Evolutionary conservation across 2,888 invertebrate species (phyloP), one percentile per base, ranked within the genome.

Genomic region (Leuctra nigra): DNA sequence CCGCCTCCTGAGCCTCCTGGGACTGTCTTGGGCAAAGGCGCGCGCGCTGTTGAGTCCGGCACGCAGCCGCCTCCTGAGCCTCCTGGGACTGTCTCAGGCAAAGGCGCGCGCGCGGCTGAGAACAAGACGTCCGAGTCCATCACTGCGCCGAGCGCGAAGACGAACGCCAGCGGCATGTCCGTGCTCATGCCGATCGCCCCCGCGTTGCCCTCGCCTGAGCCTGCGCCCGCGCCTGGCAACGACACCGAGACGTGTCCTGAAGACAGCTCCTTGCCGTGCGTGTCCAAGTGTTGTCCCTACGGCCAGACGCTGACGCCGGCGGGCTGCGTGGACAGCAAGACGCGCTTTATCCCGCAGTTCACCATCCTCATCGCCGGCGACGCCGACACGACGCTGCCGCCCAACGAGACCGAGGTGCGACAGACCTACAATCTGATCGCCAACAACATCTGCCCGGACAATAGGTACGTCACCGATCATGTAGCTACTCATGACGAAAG

Each of bases 401-500:
- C n/a, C 11, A 72, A 77, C 57, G 72, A 74, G 66, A 46, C 61
- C 4, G 62, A 73, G 53, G 72, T 75, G 54, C 72, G 68, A 62
- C 74, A 75, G 50, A 68, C 73, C 23, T 80, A 78, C 63, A 75
- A 79, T 60, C 77, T 79, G 1, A 72, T 81, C 46, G 73, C 79
- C 46, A 80, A 80, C 20, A 76, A 76, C 64, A 80, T 79, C 46
- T 82, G 81, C 67, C 66, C 64, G 61, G 73, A 75, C 65, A 76
- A 75, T 67, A 80, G 75, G 81, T 80, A 66, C 54, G 65, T 61
- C n/a, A n/a, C n/a, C n/a, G n/a, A n/a, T n/a, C n/a, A n/a, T n/a
- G n/a, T n/a, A n/a, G n/a, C n/a, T n/a, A n/a, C n/a, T n/a, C n/a
- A n/a, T n/a, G n/a, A n/a, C n/a, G n/a, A n/a, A n/a, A n/a, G n/a